A percentile compares a stretch with the other conserved stretches of the same genome.
Conservation (phyloP, 2,113 vertebrate genomes). For the Spheniscus mendiculus region DNA sequence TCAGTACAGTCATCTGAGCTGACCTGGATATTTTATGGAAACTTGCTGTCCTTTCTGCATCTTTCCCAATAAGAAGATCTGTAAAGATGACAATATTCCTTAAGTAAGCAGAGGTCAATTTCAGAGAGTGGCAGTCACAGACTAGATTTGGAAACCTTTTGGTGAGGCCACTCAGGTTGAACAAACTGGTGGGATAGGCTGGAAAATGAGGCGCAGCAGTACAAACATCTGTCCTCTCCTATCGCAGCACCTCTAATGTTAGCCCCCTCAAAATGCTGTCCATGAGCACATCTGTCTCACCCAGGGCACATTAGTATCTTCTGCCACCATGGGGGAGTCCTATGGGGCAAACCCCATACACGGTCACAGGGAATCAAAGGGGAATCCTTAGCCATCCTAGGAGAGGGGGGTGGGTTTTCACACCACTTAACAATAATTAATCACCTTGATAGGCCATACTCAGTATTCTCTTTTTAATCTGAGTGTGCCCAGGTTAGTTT, state of each 20-base stretch:
- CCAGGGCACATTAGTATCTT: not conserved
- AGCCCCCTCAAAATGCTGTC: not conserved
- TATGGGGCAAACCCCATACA: not conserved
- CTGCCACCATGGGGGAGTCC: not conserved
- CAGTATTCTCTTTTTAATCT: not conserved
- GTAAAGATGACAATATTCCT: not conserved
- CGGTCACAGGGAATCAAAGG: rapidly evolving
- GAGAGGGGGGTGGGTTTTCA: not conserved
- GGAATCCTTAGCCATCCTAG: not conserved
- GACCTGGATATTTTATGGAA: not conserved
- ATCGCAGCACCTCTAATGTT: not conserved
- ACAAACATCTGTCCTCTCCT: not conserved
- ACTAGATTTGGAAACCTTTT: not conserved
- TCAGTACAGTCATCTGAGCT: not conserved
- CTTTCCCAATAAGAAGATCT: not conserved
- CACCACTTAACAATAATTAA: not conserved
- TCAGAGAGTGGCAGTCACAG: not conserved
- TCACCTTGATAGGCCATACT: not conserved
- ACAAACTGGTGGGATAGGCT: not conserved
- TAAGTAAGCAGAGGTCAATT: not conserved
- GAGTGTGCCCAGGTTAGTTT: not conserved
- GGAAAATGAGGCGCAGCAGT: not conserved
- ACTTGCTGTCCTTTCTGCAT: not conserved
- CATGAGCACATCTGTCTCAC: not conserved
- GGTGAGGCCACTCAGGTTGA: not conserved